Evolutionary conservation across 2,113 vertebrate genomes (phyloP), one percentile per base, ranked within the genome.

Genomic region (Micronycteris hirsuta): DNA sequence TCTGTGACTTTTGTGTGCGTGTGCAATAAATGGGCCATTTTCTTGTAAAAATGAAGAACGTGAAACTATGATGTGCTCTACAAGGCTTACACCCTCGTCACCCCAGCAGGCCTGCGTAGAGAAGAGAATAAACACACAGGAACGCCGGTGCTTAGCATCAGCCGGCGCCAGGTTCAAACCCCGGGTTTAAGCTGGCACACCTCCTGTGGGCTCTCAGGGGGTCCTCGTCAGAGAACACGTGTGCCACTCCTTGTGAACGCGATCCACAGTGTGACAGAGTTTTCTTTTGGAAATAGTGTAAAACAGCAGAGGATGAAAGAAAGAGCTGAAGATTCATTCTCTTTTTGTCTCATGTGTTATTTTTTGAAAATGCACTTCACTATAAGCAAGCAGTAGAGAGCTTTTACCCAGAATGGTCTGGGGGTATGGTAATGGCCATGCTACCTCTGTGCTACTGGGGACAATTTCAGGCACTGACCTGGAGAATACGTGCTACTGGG

Each of bases 71-170:
- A 45, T 7, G 31, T 70, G 33, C 26, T 89, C 38, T 5, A 1
- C 14, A 19, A 7, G 3, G 86, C 28, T 41, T 43, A 38, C 52
- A 5, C 19, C 36, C 68, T 38, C 43, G 33, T 28, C 1, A 0
- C 7, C 82, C 41, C n/a, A 0, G 1, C 10, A 31, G 80, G 17
- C 54, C 61, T 22, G 38, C 58, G 13, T 0, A 7, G 73, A 4
- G 14, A 7, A n/a, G n/a, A 19, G n/a, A 8, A 13, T 0, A 10
- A 4, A 4, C 3, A 3, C 14, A 54, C 15, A 6, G 38, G 1
- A 4, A 49, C 0, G 12, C 43, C 4, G 1, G 19, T 0, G 14
- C 61, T 17, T 12, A 5, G 26, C 15, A 4, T 19, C 63, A 4
- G 61, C 58, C 20, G 11, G 26, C 13, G 1, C 0, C 0, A 24